Evolutionary conservation across 2,797 vertebrate genomes (phyloP).

Genomic region (Alcedo atthis): DNA sequence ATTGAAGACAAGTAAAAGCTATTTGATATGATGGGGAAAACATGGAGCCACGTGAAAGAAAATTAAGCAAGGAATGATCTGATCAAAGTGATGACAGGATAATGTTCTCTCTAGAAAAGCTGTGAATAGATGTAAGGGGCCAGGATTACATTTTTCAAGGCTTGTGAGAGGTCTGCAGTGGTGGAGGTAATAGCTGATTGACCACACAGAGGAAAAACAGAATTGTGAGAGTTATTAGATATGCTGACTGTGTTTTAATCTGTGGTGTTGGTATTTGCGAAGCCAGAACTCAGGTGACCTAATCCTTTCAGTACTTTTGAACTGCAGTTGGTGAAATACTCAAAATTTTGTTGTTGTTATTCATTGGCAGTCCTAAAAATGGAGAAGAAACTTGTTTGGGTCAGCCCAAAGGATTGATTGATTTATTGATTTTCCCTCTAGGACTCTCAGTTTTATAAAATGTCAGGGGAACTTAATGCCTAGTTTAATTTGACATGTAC

Average conservation of each 20-base stretch:
- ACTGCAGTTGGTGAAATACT: background rate
- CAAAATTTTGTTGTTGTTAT: background rate
- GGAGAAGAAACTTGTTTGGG: background rate
- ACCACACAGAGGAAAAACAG: background rate
- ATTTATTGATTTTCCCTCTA: background rate
- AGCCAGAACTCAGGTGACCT: background rate
- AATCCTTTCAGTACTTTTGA: background rate
- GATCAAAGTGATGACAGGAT: constrained; percentile 6
- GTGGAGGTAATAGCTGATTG: background rate
- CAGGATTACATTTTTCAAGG: background rate
- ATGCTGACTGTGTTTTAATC: background rate
- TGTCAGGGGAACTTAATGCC: background rate
- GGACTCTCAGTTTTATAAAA: background rate
- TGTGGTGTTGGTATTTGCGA: background rate
- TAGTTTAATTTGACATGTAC: background rate
- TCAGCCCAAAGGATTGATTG: background rate
- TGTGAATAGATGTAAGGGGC: background rate
- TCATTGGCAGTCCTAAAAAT: background rate
- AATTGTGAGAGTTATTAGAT: background rate
- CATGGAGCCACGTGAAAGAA: background rate
- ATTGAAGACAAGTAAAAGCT: background rate
- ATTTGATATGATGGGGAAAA: background rate
- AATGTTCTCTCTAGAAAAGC: constrained; percentile 12
- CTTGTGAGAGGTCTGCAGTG: background rate
- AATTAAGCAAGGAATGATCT: background rate